phyloP scores from a whole-genome alignment of 2,888 invertebrate genomes.

The Monopis laevigella region DNA sequence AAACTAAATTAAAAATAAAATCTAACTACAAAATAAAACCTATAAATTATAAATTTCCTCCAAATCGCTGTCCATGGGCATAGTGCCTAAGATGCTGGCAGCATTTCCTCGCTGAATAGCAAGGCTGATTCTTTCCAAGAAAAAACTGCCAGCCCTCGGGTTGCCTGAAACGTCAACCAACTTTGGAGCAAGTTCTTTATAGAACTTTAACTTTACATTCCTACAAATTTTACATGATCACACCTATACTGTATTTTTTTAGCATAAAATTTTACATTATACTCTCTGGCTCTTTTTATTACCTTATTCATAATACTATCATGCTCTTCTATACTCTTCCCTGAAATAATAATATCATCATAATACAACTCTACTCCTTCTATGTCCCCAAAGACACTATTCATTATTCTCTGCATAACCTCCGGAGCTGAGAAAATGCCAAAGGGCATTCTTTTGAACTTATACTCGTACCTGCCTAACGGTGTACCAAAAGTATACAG shows the following conservation, averaged over 20 bases:
- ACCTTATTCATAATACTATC: constrained; percentile 22
- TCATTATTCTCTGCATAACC: constrained; percentile 16
- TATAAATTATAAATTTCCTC: no score
- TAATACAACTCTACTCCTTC: constrained; percentile 27
- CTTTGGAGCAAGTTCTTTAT: no score
- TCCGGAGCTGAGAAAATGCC: constrained; percentile 22
- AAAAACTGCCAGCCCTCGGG: no score
- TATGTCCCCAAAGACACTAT: constrained; percentile 17
- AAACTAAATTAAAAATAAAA: no score
- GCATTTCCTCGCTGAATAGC: no score
- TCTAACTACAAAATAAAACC: no score
- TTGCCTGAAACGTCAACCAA: no score
- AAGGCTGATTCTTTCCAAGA: no score
- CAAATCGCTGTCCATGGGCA: no score
- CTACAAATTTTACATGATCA: constrained; percentile 25
- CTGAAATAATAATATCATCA: constrained; percentile 24
- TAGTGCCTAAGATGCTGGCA: no score
- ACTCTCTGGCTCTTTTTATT: constrained; percentile 21
- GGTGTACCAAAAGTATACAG: constrained; percentile 12
- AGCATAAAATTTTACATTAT: constrained; percentile 27
- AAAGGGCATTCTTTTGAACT: constrained; percentile 20
- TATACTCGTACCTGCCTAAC: constrained; percentile 13
- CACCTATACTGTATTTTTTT: constrained; percentile 24
- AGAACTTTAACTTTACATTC: no score
- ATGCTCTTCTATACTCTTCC: constrained; percentile 19